Evolutionary conservation across 2,113 vertebrate genomes (phyloP).

Genomic region (Hyperoodon ampullatus): DNA sequence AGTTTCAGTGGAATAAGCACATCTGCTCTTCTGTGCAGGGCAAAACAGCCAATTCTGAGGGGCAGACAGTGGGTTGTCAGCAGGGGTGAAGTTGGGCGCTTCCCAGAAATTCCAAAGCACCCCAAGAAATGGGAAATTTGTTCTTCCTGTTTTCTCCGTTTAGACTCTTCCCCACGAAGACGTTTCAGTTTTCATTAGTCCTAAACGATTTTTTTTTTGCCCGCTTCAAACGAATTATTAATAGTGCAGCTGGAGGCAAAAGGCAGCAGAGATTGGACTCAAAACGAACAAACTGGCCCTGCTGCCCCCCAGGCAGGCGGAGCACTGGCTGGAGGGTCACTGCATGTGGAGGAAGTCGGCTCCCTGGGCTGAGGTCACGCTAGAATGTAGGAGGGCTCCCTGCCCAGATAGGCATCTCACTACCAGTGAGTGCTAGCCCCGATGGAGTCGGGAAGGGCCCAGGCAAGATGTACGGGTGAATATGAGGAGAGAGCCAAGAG

Average conservation of each 20-base stretch:
- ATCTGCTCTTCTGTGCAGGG: too few species aligned
- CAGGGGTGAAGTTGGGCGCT: neutral
- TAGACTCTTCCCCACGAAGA: neutral
- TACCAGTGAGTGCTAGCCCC: rapidly evolving
- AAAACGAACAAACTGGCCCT: neutral
- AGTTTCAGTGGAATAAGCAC: rapidly evolving
- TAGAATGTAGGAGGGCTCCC: neutral
- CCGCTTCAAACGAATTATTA: slow-evolving; percentile 76
- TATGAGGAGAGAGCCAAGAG: rapidly evolving
- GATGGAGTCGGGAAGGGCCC: rapidly evolving
- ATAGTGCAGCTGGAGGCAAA: neutral
- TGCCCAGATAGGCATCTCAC: neutral
- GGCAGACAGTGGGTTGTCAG: too few species aligned
- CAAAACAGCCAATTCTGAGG: rapidly evolving
- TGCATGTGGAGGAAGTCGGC: neutral
- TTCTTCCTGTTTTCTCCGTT: neutral
- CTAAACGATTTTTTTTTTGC: neutral
- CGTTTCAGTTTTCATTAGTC: neutral
- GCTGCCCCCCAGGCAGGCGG: rapidly evolving
- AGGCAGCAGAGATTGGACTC: neutral
- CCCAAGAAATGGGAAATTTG: neutral
- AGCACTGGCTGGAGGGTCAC: neutral
- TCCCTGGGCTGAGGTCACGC: neutral
- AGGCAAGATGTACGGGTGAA: neutral
- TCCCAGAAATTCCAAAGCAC: neutral